Conservation (phyloP, 2,113 vertebrate species). For the Ceyx melanurus region DNA sequence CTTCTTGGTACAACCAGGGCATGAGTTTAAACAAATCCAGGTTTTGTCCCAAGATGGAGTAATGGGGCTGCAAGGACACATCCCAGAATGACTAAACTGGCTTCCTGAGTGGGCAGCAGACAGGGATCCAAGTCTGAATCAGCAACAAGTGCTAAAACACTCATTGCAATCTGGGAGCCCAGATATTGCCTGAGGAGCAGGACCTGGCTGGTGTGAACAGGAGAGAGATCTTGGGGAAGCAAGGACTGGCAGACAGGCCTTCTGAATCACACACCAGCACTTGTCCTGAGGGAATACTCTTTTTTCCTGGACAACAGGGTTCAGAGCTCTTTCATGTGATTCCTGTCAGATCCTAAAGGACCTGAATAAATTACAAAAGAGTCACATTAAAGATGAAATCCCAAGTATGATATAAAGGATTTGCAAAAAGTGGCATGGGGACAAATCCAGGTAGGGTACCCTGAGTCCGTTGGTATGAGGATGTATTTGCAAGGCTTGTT, state of each 20-base stretch:
- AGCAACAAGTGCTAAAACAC: not conserved
- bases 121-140: not conserved
- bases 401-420: fast-evolving
- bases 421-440: not conserved
- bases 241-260: not conserved
- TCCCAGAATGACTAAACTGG: not conserved
- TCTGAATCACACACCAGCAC: not conserved
- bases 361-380: not conserved
- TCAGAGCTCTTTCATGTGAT: not conserved
- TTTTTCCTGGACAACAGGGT: not conserved
- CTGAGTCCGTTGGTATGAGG: too few relatives aligned
- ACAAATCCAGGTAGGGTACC: not conserved
- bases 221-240: not conserved
- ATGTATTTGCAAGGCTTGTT: not conserved
- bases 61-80: not conserved
- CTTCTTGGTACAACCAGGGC: not conserved
- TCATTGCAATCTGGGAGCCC: not conserved
- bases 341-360: not conserved
- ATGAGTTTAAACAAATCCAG: not conserved
- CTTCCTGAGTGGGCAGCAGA: not conserved
- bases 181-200: not conserved
- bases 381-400: too few relatives aligned
- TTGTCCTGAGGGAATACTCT: not conserved
- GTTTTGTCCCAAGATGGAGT: not conserved
- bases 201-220: not conserved